Evolutionary conservation across 1,140 invertebrate genomes (phyloP), one percentile per base, ranked within the genome.

Genomic region (Araneus ventricosus): DNA sequence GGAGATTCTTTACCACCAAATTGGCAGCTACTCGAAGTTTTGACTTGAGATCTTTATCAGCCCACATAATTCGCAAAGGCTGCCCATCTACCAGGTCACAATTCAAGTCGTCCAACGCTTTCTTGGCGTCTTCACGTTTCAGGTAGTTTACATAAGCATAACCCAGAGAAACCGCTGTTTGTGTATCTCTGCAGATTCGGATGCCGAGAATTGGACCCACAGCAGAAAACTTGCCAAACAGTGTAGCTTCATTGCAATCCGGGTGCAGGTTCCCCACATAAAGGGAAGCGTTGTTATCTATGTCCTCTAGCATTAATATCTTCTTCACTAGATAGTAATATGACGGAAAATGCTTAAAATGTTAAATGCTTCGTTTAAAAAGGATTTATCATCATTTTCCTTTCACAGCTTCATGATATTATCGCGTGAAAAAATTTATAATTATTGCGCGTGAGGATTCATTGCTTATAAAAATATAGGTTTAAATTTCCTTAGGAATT

Each of bases 81-180:
- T 98, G 97, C 93, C 98, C 98, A 95, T 99, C 99, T 94, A 99
- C 97, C 95, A 98, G 97, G 96, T 99, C 99, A 96, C 99, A 99
- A 95, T 99, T 99, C 99, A 99, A 99, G 2, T 98, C 99, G 96
- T 99, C 99, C 94, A 99, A 96, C 90, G 99, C 99, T 95, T 98
- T 97, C 96, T 99, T 99, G 95, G 99, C 98, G 97, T 99, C 99
- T 94, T 98, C 98, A 94, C 99, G 98, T 96, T 99, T 98, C 96
- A 99, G 98, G 95, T 99, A 99, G 96, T 99, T 99, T 94, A 99
- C 99, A 95, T 99, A 99, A 94, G 99, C 99, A 96, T 99, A 99
- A 93, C 99, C 99, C 93, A 99, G 96, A 59, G 99, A 99, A 95
- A 98, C 97, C 95, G 99, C 97, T 91, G 99, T 99, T 94, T 99